Evolutionary conservation across 2,797 vertebrate genomes (phyloP).

Genomic region (Pangasius sanitwongsei): DNA sequence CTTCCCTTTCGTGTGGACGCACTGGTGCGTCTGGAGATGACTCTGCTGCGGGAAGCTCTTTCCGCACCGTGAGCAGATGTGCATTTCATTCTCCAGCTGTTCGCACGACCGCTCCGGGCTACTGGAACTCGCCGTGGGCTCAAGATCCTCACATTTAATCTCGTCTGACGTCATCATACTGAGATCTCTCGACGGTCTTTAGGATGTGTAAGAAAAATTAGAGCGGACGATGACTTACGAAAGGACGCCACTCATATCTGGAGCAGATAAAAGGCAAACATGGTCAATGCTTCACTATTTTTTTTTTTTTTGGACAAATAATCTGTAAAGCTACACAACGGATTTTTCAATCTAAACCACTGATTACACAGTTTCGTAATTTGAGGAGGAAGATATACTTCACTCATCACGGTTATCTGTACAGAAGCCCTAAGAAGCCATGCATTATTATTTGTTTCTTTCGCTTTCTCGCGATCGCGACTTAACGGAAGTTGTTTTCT

Average conservation of each 20-base stretch:
- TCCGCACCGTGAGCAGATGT: constrained; percentile 17
- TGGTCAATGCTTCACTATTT: neutral
- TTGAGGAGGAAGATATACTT: too few relatives aligned
- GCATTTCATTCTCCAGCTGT: neutral
- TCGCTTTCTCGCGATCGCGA: too few relatives aligned
- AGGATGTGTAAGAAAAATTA: neutral
- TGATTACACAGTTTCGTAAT: too few relatives aligned
- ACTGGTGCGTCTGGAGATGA: constrained; percentile 10
- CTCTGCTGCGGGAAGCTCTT: constrained; percentile 1
- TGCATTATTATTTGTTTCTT: too few relatives aligned
- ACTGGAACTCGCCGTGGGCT: constrained; percentile 1
- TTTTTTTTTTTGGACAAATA: neutral
- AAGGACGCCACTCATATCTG: neutral
- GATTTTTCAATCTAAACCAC: neutral
- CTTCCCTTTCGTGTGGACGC: neutral
- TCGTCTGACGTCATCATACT: constrained; percentile 1
- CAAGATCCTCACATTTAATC: neutral
- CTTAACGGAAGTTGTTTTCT: too few relatives aligned
- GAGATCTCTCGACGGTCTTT: neutral
- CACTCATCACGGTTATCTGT: too few relatives aligned
- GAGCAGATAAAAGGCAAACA: neutral
- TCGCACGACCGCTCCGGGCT: neutral
- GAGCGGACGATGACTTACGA: neutral
- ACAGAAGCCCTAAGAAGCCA: too few relatives aligned
- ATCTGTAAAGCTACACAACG: neutral